These are phyloP conservation scores for Orthonyx spaldingii DNA, from an alignment of 2,113 vertebrate species.

Conservation along the genomic window DNA sequence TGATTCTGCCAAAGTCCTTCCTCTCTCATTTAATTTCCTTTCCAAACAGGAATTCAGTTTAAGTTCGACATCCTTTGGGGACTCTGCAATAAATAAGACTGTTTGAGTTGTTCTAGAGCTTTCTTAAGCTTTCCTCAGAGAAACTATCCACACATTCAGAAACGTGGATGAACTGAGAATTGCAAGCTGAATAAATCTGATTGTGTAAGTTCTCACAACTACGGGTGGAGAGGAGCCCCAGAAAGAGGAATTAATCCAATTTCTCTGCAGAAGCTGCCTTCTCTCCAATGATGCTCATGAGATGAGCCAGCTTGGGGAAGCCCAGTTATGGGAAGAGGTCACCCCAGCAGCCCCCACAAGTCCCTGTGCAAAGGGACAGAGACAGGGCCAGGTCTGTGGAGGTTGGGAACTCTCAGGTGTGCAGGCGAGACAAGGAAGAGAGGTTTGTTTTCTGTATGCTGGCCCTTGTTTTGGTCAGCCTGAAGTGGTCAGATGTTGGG, in stretches of 20 bases:
- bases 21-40: constrained; percentile 25
- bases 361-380: neutral
- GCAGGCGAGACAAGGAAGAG: neutral
- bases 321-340: neutral
- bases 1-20: neutral
- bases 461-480: neutral
- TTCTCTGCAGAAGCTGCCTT: neutral
- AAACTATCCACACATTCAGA: neutral
- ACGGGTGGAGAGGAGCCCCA: neutral
- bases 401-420: neutral
- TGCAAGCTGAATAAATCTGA: neutral
- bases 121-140: constrained; percentile 11
- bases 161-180: neutral
- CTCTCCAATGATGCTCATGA: neutral
- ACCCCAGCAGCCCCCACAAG: neutral
- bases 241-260: neutral
- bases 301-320: neutral
- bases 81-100: neutral
- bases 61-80: neutral
- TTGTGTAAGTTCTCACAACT: neutral
- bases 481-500: neutral
- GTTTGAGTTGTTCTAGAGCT: constrained; percentile 5
- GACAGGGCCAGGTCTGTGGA: accelerated
- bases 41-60: constrained; percentile 12
- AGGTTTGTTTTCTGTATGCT: neutral